These are phyloP conservation scores for Indri indri DNA, from an alignment of 2,113 vertebrate genomes.

Conservation along the genomic window DNA sequence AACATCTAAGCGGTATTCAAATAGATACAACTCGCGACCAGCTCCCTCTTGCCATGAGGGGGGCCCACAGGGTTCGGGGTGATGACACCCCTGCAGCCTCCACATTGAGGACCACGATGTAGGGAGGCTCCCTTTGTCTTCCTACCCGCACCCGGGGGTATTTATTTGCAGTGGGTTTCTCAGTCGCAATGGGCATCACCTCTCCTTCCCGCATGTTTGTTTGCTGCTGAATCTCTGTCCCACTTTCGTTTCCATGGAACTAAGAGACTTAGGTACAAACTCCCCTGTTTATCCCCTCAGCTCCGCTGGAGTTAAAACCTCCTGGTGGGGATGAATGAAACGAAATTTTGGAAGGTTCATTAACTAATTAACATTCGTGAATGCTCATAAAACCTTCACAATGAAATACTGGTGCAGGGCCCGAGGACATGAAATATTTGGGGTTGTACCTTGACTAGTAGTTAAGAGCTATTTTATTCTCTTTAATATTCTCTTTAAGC, in stretches of 20 bases:
- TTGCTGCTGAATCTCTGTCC: neutral
- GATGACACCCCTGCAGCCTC: neutral
- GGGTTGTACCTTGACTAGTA: slow-evolving; percentile 27
- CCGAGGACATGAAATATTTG: slow-evolving; percentile 14
- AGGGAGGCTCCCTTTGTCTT: neutral
- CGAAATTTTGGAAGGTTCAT: slow-evolving; percentile 8
- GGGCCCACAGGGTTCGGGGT: accelerated
- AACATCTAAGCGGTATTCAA: neutral
- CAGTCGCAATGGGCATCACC: neutral
- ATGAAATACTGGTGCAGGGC: neutral
- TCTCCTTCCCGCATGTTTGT: neutral
- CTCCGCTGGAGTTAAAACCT: neutral
- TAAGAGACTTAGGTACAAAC: neutral
- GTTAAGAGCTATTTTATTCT: slow-evolving; percentile 8
- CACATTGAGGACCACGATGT: accelerated
- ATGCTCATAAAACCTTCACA: slow-evolving; percentile 51
- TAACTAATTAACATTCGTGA: slow-evolving; percentile 60
- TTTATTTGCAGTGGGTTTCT: neutral
- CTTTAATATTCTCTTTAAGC: slow-evolving; percentile 3
- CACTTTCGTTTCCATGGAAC: slow-evolving; percentile 32
- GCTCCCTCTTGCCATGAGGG: neutral
- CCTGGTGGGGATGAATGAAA: slow-evolving; percentile 49
- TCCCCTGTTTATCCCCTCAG: neutral
- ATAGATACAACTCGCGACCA: neutral
- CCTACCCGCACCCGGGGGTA: neutral